phyloP scores from a whole-genome alignment of 64 coral and sea anemone genomes.

The Exaiptasia diaphana region DNA sequence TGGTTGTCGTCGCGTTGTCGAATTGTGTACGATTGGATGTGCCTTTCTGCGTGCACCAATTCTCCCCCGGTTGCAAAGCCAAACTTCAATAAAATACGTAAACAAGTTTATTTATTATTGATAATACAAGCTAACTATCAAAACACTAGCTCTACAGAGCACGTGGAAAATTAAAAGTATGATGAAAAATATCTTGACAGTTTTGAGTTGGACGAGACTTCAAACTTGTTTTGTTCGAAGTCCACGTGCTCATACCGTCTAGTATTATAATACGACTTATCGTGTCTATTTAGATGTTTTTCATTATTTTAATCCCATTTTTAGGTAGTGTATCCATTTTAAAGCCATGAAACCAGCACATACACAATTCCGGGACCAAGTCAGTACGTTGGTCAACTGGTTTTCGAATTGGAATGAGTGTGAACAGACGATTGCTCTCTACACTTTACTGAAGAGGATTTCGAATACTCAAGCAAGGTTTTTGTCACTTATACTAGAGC shows the following conservation, averaged over 20 bases:
- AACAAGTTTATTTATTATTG: conserved; percentile 17
- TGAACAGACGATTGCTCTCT: conserved; percentile 93
- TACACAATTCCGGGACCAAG: conserved; percentile 91
- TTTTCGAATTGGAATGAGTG: conserved; percentile 97
- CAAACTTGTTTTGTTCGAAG: conserved; percentile 15
- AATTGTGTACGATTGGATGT: too few relatives aligned
- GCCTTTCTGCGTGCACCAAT: too few relatives aligned
- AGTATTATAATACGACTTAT: conserved; percentile 5
- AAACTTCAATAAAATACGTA: not conserved
- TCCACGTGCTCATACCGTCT: conserved; percentile 1
- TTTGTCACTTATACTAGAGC: conserved; percentile 86
- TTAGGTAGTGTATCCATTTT: not conserved
- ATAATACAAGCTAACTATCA: not conserved
- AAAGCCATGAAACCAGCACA: conserved; percentile 87
- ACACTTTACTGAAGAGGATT: conserved; percentile 82
- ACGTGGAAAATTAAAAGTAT: conserved; percentile 14
- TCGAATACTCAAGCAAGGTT: conserved; percentile 86
- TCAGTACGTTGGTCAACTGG: conserved; percentile 78
- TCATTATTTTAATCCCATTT: not conserved
- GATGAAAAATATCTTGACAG: too few relatives aligned
- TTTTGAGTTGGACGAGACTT: too few relatives aligned
- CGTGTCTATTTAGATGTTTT: too few relatives aligned
- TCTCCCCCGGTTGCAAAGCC: too few relatives aligned
- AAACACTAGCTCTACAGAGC: not conserved
- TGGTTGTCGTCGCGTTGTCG: too few relatives aligned